Percentiles rank a stretch among this genome's conserved stretches.
Evolutionary conservation across 2,113 vertebrate genomes (phyloP).

Genomic region (Sardina pilchardus): DNA sequence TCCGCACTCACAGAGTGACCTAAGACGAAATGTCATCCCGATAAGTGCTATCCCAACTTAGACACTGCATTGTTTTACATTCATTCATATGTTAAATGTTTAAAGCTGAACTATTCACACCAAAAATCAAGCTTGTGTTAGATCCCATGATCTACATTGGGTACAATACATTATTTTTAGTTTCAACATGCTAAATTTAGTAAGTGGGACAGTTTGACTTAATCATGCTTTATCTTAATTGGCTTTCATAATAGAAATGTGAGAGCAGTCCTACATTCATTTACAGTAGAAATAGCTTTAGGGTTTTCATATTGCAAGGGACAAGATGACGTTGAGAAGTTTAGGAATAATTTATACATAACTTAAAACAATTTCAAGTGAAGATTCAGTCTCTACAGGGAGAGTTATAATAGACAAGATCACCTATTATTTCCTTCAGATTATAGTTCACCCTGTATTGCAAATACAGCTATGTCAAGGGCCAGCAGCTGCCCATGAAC

Average conservation of each 20-base stretch:
- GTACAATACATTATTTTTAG: not conserved
- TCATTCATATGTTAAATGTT: not conserved
- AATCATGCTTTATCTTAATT: not conserved
- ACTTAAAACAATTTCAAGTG: not conserved
- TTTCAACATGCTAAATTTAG: conserved; percentile 4
- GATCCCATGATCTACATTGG: not conserved
- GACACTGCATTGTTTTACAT: not conserved
- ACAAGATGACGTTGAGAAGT: not conserved
- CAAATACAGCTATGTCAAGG: no score
- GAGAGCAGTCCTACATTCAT: not conserved
- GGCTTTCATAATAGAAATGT: not conserved
- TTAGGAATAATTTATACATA: not conserved
- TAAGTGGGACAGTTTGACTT: not conserved
- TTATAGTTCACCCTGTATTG: no score
- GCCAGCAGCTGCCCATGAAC: no score
- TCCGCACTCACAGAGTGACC: not conserved
- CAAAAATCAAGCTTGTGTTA: not conserved
- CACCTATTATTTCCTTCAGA: no score
- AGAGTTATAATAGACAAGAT: no score
- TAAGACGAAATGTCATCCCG: not conserved
- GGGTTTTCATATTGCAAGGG: not conserved
- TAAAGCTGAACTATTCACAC: not conserved
- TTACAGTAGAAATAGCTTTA: not conserved
- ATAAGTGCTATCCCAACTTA: not conserved
- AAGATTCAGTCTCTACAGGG: no score